Percentiles rank a stretch among this genome's conserved stretches.
phyloP scores from a whole-genome alignment of 2,797 vertebrate genomes.

The Caiman crocodilus region DNA sequence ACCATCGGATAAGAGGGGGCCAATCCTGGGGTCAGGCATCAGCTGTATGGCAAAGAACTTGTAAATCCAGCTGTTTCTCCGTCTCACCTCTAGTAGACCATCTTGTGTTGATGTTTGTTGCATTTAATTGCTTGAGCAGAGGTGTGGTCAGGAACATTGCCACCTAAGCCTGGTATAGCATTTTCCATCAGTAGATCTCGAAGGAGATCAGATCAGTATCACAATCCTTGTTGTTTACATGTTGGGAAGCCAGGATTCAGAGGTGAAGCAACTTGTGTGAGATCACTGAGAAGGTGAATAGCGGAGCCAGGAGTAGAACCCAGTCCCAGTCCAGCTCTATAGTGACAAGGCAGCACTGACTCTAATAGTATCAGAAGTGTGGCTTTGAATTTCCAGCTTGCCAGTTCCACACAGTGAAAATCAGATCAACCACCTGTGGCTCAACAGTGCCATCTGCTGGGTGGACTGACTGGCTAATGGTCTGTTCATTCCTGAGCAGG shows the following conservation, averaged over 20 bases:
- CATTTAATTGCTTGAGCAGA: not conserved
- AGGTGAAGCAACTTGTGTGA: too few relatives aligned
- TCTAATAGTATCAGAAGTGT: too few relatives aligned
- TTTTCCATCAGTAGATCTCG: too few relatives aligned
- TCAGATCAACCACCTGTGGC: fast-evolving
- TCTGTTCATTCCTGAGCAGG: not conserved
- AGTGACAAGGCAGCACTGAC: too few relatives aligned
- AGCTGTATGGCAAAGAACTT: not conserved
- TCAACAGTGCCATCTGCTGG: not conserved
- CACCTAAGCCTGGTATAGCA: too few relatives aligned
- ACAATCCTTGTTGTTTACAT: too few relatives aligned
- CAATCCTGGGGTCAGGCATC: not conserved
- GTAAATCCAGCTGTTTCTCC: not conserved
- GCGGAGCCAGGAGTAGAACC: too few relatives aligned
- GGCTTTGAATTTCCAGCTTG: not conserved
- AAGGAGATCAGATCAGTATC: too few relatives aligned
- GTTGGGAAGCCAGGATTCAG: too few relatives aligned
- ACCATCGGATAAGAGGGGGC: not conserved
- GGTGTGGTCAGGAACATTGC: not conserved
- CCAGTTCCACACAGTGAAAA: not conserved
- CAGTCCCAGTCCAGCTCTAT: too few relatives aligned
- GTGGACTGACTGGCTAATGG: fast-evolving
- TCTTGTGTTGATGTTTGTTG: not conserved
- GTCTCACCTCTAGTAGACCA: not conserved
- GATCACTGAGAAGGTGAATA: too few relatives aligned